Conservation (phyloP, 1,140 invertebrate genomes). For the Drosophila pseudoananassae region DNA sequence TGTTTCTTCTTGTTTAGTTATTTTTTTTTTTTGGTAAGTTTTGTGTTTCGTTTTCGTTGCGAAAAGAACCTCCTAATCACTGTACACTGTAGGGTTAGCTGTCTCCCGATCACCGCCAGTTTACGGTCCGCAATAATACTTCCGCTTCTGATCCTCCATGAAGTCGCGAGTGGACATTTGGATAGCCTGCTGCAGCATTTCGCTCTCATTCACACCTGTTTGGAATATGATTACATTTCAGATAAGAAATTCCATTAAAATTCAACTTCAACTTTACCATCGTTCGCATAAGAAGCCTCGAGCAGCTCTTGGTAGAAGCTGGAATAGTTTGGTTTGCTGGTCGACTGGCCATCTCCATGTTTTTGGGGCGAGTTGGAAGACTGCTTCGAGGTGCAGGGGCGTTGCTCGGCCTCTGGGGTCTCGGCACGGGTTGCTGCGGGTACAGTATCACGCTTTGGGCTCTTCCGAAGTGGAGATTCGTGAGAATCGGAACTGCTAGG, state of each 20-base stretch:
- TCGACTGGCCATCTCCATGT: slow-evolving; percentile 28
- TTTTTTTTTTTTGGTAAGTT: slow-evolving; percentile 45
- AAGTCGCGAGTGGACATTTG: slow-evolving; percentile 83
- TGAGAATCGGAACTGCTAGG: slow-evolving; percentile 32
- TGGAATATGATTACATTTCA: background rate
- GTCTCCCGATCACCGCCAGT: background rate
- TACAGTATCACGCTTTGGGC: slow-evolving; percentile 59
- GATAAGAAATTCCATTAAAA: too few species aligned
- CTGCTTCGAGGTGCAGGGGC: slow-evolving; percentile 76
- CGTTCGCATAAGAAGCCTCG: slow-evolving; percentile 79
- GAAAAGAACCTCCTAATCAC: slow-evolving; percentile 67
- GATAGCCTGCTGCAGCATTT: slow-evolving; percentile 82
- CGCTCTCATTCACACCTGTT: slow-evolving; percentile 70
- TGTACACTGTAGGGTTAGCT: slow-evolving; percentile 55
- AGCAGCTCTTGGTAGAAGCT: slow-evolving; percentile 80
- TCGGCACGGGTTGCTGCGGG: slow-evolving; percentile 47
- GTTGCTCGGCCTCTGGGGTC: slow-evolving; percentile 72
- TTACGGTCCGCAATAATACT: slow-evolving; percentile 76
- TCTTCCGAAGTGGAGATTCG: slow-evolving; percentile 60
- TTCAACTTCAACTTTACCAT: slow-evolving; percentile 52
- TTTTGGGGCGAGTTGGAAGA: slow-evolving; percentile 70
- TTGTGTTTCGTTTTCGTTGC: slow-evolving; percentile 62
- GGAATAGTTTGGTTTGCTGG: slow-evolving; percentile 51
- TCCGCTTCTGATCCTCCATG: slow-evolving; percentile 80
- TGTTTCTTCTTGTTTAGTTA: slow-evolving; percentile 1